Evolutionary conservation across 2,113 vertebrate species (phyloP).

Genomic region (Tenrec ecaudatus): DNA sequence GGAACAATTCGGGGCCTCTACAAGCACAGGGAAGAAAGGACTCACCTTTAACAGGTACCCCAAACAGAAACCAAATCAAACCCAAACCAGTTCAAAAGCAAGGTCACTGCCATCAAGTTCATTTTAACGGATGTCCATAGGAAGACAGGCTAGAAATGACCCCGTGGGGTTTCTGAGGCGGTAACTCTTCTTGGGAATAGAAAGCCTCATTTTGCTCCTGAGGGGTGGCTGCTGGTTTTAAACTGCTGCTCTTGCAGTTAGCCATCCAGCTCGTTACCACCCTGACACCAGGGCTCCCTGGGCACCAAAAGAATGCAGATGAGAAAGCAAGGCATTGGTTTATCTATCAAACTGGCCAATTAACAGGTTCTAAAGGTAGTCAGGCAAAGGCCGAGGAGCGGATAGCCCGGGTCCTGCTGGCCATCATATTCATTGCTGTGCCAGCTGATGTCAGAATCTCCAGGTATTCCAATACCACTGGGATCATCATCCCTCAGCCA

Average conservation of each 20-base stretch:
- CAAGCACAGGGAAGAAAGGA: not conserved
- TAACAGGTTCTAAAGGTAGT: not conserved
- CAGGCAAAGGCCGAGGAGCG: not conserved
- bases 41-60: not conserved
- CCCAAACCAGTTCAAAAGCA: too few relatives aligned
- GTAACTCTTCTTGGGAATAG: too few relatives aligned
- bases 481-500: not conserved
- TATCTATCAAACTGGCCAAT: conserved; percentile 11
- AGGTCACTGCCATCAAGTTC: too few relatives aligned
- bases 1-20: not conserved
- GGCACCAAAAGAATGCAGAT: conserved; percentile 11
- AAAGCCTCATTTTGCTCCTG: too few relatives aligned
- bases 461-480: not conserved
- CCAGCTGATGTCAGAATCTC: not conserved
- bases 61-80: too few relatives aligned
- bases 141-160: too few relatives aligned
- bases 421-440: not conserved
- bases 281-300: too few relatives aligned
- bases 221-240: too few relatives aligned
- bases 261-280: too few relatives aligned
- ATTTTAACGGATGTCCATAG: too few relatives aligned
- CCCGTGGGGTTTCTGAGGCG: too few relatives aligned
- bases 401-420: not conserved
- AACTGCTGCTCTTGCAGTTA: too few relatives aligned
- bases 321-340: not conserved